Evolutionary conservation across 2,797 vertebrate species (phyloP).

Genomic region (Tenualosa ilisha): DNA sequence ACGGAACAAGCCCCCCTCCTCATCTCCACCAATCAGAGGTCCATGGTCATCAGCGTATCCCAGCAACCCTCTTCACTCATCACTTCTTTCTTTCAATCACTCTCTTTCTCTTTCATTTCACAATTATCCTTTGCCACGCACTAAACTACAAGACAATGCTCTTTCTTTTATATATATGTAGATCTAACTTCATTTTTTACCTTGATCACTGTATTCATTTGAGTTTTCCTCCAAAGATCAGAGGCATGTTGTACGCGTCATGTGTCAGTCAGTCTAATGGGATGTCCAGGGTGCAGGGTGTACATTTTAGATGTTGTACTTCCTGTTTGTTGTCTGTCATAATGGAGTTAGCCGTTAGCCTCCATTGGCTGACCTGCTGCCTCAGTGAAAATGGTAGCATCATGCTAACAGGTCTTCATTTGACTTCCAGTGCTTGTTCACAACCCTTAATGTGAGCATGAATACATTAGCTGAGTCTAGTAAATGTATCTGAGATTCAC

Average conservation of each 20-base stretch:
- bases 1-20: neutral
- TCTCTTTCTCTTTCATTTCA: neutral
- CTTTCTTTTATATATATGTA: neutral
- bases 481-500: no score
- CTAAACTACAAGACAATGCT: neutral
- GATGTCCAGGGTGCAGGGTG: no score
- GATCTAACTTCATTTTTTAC: neutral
- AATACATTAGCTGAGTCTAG: no score
- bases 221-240: no score
- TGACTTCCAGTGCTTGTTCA: no score
- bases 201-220: neutral
- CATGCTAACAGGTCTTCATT: neutral
- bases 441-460: no score
- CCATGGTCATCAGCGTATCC: neutral
- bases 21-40: slow-evolving; percentile 19
- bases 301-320: no score
- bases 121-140: neutral
- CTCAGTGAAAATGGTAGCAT: neutral
- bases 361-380: neutral
- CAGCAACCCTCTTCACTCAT: neutral
- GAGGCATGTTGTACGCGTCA: no score
- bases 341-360: neutral
- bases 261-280: no score
- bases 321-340: no score
- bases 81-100: neutral